phyloP scores from a whole-genome alignment of 2,888 invertebrate species.

The Epistrophe grossulariae region DNA sequence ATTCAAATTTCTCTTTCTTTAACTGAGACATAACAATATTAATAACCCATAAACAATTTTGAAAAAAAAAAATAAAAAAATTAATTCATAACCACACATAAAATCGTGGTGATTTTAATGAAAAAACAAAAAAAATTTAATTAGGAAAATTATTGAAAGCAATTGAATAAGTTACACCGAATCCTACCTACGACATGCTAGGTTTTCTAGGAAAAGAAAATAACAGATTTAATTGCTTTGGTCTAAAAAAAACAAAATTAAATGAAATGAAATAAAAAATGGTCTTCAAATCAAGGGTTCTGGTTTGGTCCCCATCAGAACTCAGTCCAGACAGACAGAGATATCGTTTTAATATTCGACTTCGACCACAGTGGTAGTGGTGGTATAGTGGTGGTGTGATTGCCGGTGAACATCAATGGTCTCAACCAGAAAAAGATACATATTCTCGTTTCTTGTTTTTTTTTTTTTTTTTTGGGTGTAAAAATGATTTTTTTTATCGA shows the following conservation, averaged over 20 bases:
- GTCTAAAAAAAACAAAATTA: neutral
- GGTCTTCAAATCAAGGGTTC: constrained; percentile 15
- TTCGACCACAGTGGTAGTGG: neutral
- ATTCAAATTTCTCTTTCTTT: neutral
- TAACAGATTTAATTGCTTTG: constrained; percentile 12
- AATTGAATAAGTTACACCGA: constrained; percentile 17
- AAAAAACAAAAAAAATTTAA: neutral
- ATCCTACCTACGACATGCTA: constrained; percentile 13
- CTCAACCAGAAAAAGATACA: constrained; percentile 12
- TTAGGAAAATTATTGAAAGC: constrained; percentile 21
- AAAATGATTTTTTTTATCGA: constrained; percentile 24
- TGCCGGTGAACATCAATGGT: constrained; percentile 61
- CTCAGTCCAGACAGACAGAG: neutral
- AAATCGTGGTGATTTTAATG: neutral
- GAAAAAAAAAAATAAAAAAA: neutral
- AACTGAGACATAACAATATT: constrained; percentile 15
- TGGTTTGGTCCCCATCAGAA: neutral
- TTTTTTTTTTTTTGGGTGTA: constrained; percentile 12
- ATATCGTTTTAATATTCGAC: constrained; percentile 25
- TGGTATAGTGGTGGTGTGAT: neutral
- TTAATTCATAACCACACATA: neutral
- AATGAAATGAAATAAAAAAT: neutral
- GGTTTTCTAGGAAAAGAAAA: neutral
- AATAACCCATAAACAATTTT: constrained; percentile 4
- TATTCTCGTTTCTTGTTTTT: neutral